Evolutionary conservation across 2,888 invertebrate species (phyloP), one percentile per base, ranked within the genome.

Genomic region (Adelphocoris suturalis): DNA sequence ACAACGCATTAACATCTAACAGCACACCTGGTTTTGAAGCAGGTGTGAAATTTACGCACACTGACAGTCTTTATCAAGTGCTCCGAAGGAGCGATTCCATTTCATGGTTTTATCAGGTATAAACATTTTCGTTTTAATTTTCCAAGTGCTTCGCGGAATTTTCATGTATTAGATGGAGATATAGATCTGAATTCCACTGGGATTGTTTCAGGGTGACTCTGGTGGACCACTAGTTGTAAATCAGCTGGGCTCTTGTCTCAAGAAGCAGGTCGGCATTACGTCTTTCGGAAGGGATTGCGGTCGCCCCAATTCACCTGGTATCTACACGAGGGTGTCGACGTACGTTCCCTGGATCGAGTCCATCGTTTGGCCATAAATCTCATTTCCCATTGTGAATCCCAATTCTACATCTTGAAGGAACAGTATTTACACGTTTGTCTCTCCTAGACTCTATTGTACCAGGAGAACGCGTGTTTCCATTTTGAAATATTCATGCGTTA

Each of bases 191-290:
- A 61, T 23, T 11, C 61, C 61, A 19, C 19, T 19, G 61, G 61
- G n/a, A 61, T 61, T 61, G 61, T 92, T 90, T 92, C 92, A 96
- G 95, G 97, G 96, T 61, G 96, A 97, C 93, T 96, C 96, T 28
- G 97, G 97, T 0, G 96, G 96, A 0, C 97, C 97, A 0, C 93
- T 97, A 1, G 94, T 94, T 76, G 92, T 94, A 14, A 87, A 91
- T 16, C 90, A 89, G n/a, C 61, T 19, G 7, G 92, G 92, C 76
- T 90, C 91, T 61, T 95, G 95, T 91, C 94, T 94, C 93, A 94
- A 94, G 92, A 93, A 93, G 57, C 91, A 95, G 0, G 92, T 95
- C 0, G 95, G 95, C 0, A 91, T 95, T 0, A 95, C 94, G 0
- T 94, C 90, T 94, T 95, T 95, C 92, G 95, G 95, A 0, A 94